Evolutionary conservation across 2,797 vertebrate genomes (phyloP), one percentile per base, ranked within the genome.

Genomic region (Melanotaenia nigrans): DNA sequence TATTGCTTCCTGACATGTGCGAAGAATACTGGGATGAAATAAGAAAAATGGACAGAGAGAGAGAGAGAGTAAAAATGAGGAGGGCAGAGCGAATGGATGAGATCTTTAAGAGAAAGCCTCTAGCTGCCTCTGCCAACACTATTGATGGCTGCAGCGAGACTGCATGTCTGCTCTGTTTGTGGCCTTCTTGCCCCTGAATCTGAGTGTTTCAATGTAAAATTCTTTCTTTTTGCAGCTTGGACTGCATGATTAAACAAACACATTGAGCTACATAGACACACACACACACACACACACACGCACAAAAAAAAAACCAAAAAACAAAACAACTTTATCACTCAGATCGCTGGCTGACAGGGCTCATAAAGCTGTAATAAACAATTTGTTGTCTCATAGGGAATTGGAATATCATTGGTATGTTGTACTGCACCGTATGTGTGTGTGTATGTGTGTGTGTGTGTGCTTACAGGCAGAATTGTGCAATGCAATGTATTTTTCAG

Each of bases 281-380:
- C 53, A 45, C 65, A 79, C 1, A 68, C 35, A 68, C 28, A 20
- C 72, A 28, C 35, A 68, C 32, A n/a, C 72, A 60, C 53, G 38
- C 65, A 79, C 1, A 68, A 32, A 68, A 45, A 61, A 79, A 0
- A 68, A n/a, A 55, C 49, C 3, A 38, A 38, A 80, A 68, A 0
- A 76, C 71, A 57, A 28, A 35, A 74, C 1, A 61, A 74, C 76
- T 88, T 78, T 68, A 85, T 88, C 77, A 77, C 64, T 14, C 22
- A 54, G 63, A 87, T 84, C 72, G 73, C 64, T 71, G 70, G 73
- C 77, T 73, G 79, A 80, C 79, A 84, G 73, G 72, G 61, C 62
- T 61, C 60, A 47, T 55, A 71, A 68, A 72, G 73, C 62, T 4
- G 61, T 83, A 81, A 87, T 81, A 85, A 90, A 85, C 65, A 84